Percentiles rank a stretch among this genome's conserved stretches.
Evolutionary conservation across 2,113 vertebrate genomes (phyloP).

Genomic region (Otolemur garnettii): DNA sequence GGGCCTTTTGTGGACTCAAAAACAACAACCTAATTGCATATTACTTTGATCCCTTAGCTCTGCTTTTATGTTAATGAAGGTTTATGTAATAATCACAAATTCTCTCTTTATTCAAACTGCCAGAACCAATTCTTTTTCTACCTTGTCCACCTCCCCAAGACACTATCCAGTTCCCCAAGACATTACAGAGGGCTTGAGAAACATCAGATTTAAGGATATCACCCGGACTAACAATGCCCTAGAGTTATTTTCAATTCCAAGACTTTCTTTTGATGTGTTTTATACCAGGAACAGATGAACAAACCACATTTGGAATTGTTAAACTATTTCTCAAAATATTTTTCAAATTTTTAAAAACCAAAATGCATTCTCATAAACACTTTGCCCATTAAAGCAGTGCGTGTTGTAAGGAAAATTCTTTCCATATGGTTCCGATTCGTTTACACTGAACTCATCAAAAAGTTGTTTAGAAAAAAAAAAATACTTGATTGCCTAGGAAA

Average conservation of each 20-base stretch:
- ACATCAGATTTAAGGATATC: slow-evolving; percentile 66
- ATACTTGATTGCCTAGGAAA: slow-evolving; percentile 76
- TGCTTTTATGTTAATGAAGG: background rate
- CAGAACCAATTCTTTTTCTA: slow-evolving; percentile 35
- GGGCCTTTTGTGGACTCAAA: background rate
- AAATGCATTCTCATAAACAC: slow-evolving; percentile 76
- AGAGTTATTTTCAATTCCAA: slow-evolving; percentile 74
- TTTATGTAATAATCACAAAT: slow-evolving; percentile 24
- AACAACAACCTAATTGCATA: background rate
- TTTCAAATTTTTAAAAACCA: slow-evolving; percentile 78
- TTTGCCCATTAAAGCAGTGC: slow-evolving; percentile 69
- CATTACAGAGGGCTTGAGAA: slow-evolving; percentile 36
- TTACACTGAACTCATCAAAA: slow-evolving; percentile 81
- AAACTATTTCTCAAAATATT: slow-evolving; percentile 77
- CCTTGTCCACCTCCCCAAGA: background rate
- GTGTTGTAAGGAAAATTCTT: slow-evolving; percentile 60
- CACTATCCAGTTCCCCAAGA: background rate
- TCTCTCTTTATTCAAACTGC: slow-evolving; percentile 24
- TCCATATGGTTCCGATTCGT: slow-evolving; percentile 80
- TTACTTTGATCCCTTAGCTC: background rate
- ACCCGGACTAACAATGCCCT: slow-evolving; percentile 70
- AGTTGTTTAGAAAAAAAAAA: slow-evolving; percentile 71
- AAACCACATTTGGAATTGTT: slow-evolving; percentile 79
- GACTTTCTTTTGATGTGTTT: slow-evolving; percentile 76
- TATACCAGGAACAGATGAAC: slow-evolving; percentile 76